Base-by-base conservation (phyloP, 2,113 vertebrate species). In the Pterocles burchelli region DNA sequence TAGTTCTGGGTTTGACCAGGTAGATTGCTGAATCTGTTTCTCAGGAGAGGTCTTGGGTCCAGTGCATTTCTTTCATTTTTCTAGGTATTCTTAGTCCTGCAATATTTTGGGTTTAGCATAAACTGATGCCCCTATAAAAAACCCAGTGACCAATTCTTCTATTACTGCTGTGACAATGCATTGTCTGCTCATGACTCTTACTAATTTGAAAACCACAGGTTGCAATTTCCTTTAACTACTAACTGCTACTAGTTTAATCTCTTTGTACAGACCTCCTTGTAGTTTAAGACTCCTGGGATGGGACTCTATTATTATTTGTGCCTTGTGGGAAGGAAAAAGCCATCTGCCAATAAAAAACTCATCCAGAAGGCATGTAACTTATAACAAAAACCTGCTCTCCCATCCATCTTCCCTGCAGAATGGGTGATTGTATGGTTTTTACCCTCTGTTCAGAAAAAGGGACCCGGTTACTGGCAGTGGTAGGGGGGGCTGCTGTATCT, bases 161-260 rank as follows among this genome's bases (percentile, higher is more conserved):
- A 49, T 90, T 94, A 25, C 68, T 84, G 57, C 92, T 84, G 65
- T 85, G 83, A 78, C 80, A 74, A 49, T 54, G 68, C 41, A 17
- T 89, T 46, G 58, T 86, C 91, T 92, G 79, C 79, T 94, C 80
- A 82, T 89, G 95, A 93, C 83, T 93, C 88, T 78, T 88, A 96
- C 54, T 94, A 82, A 96, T 96, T 87, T 95, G 88, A 97, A 97
- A 96, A 97, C 90, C 92, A 90, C 93, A 85, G 96, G 93, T 87
- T 97, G 92, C 90, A 89, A 66, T 96, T 96, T 96, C 80, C 85
- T 85, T 85, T 79, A 92, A 90, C 83, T 94, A 81, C 83, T 90
- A 71, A 94, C 85, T 96, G 93, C 95, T 95, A 95, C 90, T 96
- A 95, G 91, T 94, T 95, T 96, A 94, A 96, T 93, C 77, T 95